Percentiles rank a stretch among this genome's conserved stretches.
phyloP scores from a whole-genome alignment of 2,797 vertebrate species.

The Liasis olivaceus region DNA sequence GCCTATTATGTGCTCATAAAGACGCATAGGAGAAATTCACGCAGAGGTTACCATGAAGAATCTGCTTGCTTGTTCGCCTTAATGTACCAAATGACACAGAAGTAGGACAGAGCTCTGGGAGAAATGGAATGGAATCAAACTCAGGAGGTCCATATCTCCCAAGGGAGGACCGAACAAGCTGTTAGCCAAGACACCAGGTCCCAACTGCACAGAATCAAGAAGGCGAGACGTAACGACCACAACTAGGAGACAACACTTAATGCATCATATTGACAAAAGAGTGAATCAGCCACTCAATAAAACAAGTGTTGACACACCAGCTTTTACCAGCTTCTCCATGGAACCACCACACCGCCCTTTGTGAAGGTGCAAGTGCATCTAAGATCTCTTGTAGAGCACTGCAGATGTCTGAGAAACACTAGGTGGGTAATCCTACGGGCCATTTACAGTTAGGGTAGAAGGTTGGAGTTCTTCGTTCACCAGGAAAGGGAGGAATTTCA shows the following conservation, averaged over 20 bases:
- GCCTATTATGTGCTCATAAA: background rate
- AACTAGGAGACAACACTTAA: too few species aligned
- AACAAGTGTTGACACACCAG: background rate
- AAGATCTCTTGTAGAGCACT: background rate
- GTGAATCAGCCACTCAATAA: background rate
- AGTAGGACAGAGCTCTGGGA: background rate
- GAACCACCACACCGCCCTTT: slow-evolving; percentile 51
- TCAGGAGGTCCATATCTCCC: background rate
- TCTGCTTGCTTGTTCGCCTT: background rate
- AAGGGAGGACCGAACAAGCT: background rate
- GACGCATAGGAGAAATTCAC: background rate
- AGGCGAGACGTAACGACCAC: background rate
- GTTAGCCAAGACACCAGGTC: background rate
- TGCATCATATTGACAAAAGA: background rate
- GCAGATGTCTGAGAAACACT: rapidly evolving
- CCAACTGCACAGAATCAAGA: background rate
- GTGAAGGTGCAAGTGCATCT: slow-evolving; percentile 12
- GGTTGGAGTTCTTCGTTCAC: background rate
- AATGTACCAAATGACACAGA: background rate
- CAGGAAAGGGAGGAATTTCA: background rate
- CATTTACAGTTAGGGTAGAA: slow-evolving; percentile 8
- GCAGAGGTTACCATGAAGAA: background rate
- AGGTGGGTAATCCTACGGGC: slow-evolving; percentile 44
- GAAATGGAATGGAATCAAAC: background rate
- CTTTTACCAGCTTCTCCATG: slow-evolving; percentile 46